Base-by-base conservation (phyloP, 2,113 vertebrate genomes). In the Collichthys lucidus region DNA sequence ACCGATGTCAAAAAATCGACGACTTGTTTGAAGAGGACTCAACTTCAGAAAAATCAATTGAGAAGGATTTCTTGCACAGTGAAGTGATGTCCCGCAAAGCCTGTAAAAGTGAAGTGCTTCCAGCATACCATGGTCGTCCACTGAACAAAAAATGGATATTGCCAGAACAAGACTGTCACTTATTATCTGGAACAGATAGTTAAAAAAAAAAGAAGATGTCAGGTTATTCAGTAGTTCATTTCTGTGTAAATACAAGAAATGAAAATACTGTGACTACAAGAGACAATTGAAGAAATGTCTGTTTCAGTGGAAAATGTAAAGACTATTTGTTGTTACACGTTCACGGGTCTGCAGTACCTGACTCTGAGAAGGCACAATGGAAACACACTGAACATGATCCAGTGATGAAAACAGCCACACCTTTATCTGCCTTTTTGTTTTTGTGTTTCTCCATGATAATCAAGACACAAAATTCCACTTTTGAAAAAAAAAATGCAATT, bases 341-440 rank as follows among this genome's bases (percentile, higher is more conserved):
- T 63, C 50, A 72, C 22, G 83, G 56, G 73, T 79, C 60, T 68
- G 55, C 67, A 83, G 78, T 68, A 79, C 60, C 55, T 63, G 81
- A 74, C 71, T 69, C 52, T 77, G 52, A 68, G 61, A 77, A 74
- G 87, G 87, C 77, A 87, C 89, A 50, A 89, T 35, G 73, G 60
- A 76, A 63, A 68, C 53, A 76, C 63, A 15, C 46, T 49, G 42
- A 61, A 79, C 69, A 71, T 7, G 9, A 79, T 40, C 57, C 59
- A 76, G 47, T 50, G 73, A 59, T 72, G 42, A 15, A 22, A 61
- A 44, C 5, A 72, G 47, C 16, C 55, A 68, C 56, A 55, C 31
- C 47, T 40, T 61, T 15, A 47, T 69, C 11, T 50, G 11, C 61
- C 4, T 59, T 69, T 73, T 67, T 59, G 15, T 44, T 60, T n/a